These are phyloP conservation scores for Drosophila greeni DNA, from an alignment of 2,888 invertebrate genomes.

Conservation along the genomic window DNA sequence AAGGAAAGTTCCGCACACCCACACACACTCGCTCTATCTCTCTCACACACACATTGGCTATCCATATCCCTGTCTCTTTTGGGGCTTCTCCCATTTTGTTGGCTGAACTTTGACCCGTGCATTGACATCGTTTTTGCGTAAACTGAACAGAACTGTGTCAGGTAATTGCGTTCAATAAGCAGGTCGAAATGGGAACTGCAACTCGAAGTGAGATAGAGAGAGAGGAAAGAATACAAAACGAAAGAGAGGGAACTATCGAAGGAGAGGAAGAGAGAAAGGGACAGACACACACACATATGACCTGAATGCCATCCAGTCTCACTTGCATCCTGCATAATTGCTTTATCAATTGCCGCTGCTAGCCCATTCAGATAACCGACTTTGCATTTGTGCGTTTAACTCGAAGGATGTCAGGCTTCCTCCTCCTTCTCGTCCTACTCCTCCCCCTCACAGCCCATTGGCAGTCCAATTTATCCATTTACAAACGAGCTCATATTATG, in stretches of 20 bases:
- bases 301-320: constrained; percentile 41
- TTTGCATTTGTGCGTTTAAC: constrained; percentile 39
- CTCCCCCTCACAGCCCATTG: neutral
- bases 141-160: constrained; percentile 57
- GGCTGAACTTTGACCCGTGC: constrained; percentile 66
- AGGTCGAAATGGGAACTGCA: constrained; percentile 49
- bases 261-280: neutral
- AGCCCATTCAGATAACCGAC: constrained; percentile 32
- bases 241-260: constrained; percentile 1
- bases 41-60: neutral
- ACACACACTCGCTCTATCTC: neutral
- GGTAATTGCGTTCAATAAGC: constrained; percentile 71
- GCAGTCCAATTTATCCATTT: neutral
- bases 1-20: constrained; percentile 37
- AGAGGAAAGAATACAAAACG: neutral
- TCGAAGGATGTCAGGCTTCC: constrained; percentile 29
- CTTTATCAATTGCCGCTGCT: constrained; percentile 54
- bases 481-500: neutral
- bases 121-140: constrained; percentile 60
- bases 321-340: constrained; percentile 65
- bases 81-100: constrained; percentile 13
- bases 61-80: constrained; percentile 9
- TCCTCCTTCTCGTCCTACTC: neutral
- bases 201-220: constrained; percentile 3
- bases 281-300: constrained; percentile 11